Percentiles rank a stretch among this genome's conserved stretches.
Evolutionary conservation across 30 jellyfish, hydroid and myxozoan genomes (phyloP).

Genomic region (Nemopilema nomurai): DNA sequence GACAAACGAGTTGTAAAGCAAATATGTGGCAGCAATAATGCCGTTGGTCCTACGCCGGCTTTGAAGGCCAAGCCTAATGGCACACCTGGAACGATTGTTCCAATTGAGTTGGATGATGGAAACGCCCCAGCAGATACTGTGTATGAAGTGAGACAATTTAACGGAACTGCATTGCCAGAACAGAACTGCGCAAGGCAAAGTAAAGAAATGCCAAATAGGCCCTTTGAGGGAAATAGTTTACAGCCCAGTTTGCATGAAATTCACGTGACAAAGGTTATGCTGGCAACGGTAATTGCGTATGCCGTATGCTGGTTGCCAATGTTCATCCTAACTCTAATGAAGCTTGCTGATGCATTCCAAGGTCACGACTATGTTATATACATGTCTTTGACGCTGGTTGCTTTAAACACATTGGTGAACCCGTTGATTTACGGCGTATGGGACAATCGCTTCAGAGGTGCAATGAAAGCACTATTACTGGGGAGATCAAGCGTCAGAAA

Average conservation of each 20-base stretch:
- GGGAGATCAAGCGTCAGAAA: background rate
- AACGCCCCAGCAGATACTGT: too few species aligned
- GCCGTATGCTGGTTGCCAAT: conserved; percentile 19
- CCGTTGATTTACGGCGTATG: conserved; percentile 71
- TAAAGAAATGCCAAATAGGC: background rate
- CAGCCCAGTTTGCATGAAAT: background rate
- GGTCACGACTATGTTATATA: conserved; percentile 6
- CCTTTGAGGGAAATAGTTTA: background rate
- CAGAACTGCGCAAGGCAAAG: background rate
- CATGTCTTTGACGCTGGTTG: conserved; percentile 61
- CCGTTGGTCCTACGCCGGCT: too few species aligned
- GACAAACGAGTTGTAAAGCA: too few species aligned
- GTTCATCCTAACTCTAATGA: conserved; percentile 35
- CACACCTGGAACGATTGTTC: too few species aligned
- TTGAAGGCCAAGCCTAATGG: too few species aligned
- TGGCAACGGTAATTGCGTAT: background rate
- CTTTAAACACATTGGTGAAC: conserved; percentile 51
- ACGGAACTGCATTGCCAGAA: background rate
- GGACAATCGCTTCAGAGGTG: conserved; percentile 59
- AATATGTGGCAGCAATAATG: too few species aligned
- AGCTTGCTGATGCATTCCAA: conserved; percentile 2
- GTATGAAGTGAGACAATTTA: too few species aligned
- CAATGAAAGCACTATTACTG: background rate
- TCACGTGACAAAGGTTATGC: conserved; percentile 11
- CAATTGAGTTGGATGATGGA: too few species aligned